Base-by-base conservation (phyloP, 2,888 invertebrate species). In the Nephrotoma flavescens region DNA sequence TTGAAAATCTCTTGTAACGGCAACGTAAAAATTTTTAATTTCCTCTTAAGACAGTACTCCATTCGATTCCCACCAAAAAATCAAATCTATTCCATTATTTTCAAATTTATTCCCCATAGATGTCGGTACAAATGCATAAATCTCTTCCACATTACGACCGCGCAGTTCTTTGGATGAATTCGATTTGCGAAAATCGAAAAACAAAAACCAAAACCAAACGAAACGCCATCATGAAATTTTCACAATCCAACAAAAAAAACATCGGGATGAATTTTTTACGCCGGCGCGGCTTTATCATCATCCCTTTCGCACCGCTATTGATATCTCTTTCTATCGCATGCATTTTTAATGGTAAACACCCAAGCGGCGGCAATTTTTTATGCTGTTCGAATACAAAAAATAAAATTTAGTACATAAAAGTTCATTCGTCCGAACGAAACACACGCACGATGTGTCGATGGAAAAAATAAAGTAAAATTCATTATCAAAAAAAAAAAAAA, bases 361-460 rank as follows among this genome's bases (percentile, higher is more conserved):
- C 84, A 84, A 84, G 84, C 84, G 84, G 84, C 84, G 84, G 84
- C 42, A 84, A 84, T 42, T 84, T 42, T 84, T 83, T 41, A 41
- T 83, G 31, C 31, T 2, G 31, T 31, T 31, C 31, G 2, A 31
- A 1, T 31, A 31, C 31, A 31, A 31, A 31, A 31, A 31, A 31
- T 31, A 2, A 31, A 31, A 31, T 52, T 71, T 71, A 71, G 71
- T 71, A 71, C 71, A 31, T 44, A 71, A 19, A 71, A 71, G 31
- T 71, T 71, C 71, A 71, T 71, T 71, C 71, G 71, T 71, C 31
- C 9, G 71, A 31, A 71, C 31, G 31, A 31, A 31, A 31, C 31
- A 31, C 31, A 31, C 31, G 31, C 71, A 71, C 71, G 71, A 71
- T 71, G 71, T 71, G 19, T 11, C 9, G 31, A 31, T 31, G 31